A percentile compares a stretch with the other conserved stretches of the same genome.
Evolutionary conservation across 2,888 invertebrate genomes (phyloP).

Genomic region (Aphrophora alni): DNA sequence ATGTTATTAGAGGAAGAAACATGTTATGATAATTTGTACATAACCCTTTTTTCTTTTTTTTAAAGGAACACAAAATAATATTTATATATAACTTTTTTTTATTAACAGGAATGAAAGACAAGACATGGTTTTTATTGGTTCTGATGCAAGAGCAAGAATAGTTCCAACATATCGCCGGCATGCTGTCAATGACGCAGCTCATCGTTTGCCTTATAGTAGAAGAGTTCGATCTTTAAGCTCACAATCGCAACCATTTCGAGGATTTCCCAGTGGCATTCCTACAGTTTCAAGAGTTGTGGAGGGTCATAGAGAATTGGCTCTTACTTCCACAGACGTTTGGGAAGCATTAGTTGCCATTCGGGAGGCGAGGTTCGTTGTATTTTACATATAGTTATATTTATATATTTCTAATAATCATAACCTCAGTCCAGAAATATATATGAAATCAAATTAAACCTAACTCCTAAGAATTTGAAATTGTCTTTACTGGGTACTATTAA

Average conservation of each 20-base stretch:
- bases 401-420: too few relatives aligned
- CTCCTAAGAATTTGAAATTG: too few relatives aligned
- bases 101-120: neutral
- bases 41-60: too few relatives aligned
- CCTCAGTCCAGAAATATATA: too few relatives aligned
- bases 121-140: conserved; percentile 43
- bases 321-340: conserved; percentile 66
- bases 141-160: conserved; percentile 41
- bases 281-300: conserved; percentile 10
- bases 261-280: conserved; percentile 30
- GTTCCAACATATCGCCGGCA: neutral
- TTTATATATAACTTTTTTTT: neutral
- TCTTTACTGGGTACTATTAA: too few relatives aligned
- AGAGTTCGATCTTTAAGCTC: conserved; percentile 16
- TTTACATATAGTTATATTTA: too few relatives aligned
- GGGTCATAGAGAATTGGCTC: conserved; percentile 55
- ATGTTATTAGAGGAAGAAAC: too few relatives aligned
- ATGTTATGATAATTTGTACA: too few relatives aligned
- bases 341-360: conserved; percentile 71
- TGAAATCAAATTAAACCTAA: too few relatives aligned
- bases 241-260: conserved; percentile 30
- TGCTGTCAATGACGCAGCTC: neutral
- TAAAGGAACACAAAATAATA: too few relatives aligned
- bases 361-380: conserved; percentile 62
- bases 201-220: neutral